Percentiles rank a stretch among this genome's conserved stretches.
Evolutionary conservation across 2,888 invertebrate species (phyloP).

Genomic region (Steinernema scapterisci): DNA sequence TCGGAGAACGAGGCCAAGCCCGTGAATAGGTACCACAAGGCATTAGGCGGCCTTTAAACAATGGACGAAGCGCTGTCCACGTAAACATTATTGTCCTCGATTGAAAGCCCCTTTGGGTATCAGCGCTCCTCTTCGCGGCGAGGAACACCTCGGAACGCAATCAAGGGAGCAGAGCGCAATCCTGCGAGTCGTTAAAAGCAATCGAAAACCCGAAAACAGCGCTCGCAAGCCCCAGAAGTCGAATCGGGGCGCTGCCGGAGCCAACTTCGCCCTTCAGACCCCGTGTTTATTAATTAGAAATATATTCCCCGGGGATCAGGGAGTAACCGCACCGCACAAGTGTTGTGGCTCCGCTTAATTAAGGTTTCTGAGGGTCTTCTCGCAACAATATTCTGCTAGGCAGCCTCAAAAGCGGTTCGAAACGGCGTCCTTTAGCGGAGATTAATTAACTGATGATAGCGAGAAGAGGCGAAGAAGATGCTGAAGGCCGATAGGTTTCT

Average conservation of each 20-base stretch:
- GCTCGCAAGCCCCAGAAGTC: neutral
- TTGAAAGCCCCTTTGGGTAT: neutral
- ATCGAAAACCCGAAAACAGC: neutral
- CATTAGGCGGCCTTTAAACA: neutral
- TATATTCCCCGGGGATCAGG: conserved; percentile 20
- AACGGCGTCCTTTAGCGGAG: conserved; percentile 19
- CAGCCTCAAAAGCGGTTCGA: conserved; percentile 18
- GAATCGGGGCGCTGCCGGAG: neutral
- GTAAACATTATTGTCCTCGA: conserved; percentile 17
- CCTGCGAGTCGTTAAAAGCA: neutral
- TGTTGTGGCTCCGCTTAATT: conserved; percentile 26
- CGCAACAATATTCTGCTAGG: neutral
- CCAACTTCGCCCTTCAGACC: neutral
- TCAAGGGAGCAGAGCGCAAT: neutral
- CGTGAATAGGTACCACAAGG: conserved; percentile 5
- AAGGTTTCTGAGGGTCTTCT: conserved; percentile 30
- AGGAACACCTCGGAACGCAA: conserved; percentile 16
- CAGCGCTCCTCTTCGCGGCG: neutral
- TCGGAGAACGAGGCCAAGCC: neutral
- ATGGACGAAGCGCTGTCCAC: neutral
- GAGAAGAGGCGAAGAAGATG: neutral
- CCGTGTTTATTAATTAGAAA: conserved; percentile 26
- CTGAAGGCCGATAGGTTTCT: neutral
- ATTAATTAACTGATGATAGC: conserved; percentile 32
- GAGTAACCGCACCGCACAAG: neutral